Conservation (phyloP, 2,113 vertebrate genomes). For the Anarhynchus alexandrinus region DNA sequence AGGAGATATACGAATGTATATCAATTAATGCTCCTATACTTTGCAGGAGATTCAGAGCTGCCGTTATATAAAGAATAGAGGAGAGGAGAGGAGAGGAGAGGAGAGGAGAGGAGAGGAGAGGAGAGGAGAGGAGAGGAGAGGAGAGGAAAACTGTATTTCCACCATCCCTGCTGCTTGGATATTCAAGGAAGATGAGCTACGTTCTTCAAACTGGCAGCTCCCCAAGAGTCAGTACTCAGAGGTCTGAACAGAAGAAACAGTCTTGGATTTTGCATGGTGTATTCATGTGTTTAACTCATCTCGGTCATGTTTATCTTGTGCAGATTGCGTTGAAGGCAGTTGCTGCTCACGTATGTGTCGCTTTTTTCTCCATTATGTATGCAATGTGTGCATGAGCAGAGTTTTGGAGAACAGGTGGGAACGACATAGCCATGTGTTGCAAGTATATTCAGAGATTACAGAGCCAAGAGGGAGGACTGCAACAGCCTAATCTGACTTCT, state of each 20-base stretch:
- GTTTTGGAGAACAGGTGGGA: not conserved
- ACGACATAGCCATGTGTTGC: not conserved
- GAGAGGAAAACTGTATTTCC: not conserved
- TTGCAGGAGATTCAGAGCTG: not conserved
- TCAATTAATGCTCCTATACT: not conserved
- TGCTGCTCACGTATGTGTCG: rapidly evolving
- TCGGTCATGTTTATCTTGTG: not conserved
- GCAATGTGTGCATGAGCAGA: not conserved
- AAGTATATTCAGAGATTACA: not conserved
- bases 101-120: not conserved
- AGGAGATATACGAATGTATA: not conserved
- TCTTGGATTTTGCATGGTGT: not conserved
- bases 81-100: not conserved
- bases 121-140: too few relatives aligned
- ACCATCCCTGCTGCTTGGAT: not conserved
- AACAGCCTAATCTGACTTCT: not conserved
- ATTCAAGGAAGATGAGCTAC: not conserved
- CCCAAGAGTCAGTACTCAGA: not conserved
- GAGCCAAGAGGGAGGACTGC: not conserved
- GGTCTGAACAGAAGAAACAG: not conserved
- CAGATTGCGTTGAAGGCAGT: not conserved
- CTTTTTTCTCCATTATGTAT: not conserved
- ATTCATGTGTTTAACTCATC: not conserved
- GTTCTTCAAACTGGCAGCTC: not conserved
- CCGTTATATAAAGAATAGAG: not conserved